phyloP scores from a whole-genome alignment of 1,140 invertebrate species.

The Drosophila ananassae region DNA sequence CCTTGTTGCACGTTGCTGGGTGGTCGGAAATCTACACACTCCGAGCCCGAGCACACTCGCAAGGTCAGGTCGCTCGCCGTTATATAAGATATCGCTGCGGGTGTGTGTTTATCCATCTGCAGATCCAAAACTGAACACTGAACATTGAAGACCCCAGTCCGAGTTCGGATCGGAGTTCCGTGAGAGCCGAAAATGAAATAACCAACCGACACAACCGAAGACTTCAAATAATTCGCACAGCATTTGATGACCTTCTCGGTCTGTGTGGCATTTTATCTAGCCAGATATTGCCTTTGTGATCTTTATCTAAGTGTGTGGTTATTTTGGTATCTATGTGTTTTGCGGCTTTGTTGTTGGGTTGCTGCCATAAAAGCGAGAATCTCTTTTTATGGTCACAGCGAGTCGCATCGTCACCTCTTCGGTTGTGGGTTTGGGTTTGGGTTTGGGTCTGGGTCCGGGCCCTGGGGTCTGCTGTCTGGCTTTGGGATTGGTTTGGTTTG shows the following conservation, averaged over 20 bases:
- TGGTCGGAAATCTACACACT: slow-evolving; percentile 22
- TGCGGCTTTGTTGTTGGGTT: slow-evolving; percentile 55
- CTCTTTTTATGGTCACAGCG: slow-evolving; percentile 79
- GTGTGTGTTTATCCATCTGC: slow-evolving; percentile 35
- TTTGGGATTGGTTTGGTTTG: not conserved
- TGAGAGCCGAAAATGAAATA: slow-evolving; percentile 29
- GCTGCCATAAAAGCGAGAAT: slow-evolving; percentile 78
- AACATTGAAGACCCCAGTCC: slow-evolving; percentile 20
- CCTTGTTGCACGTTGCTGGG: slow-evolving; percentile 45
- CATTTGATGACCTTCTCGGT: slow-evolving; percentile 74
- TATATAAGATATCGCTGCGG: slow-evolving; percentile 43
- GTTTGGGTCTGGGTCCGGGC: slow-evolving; percentile 6
- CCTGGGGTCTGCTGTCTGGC: not conserved
- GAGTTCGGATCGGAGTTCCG: slow-evolving; percentile 28
- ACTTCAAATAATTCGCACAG: slow-evolving; percentile 74
- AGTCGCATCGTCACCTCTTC: slow-evolving; percentile 67
- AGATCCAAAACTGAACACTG: slow-evolving; percentile 4
- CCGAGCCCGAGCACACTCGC: slow-evolving; percentile 5
- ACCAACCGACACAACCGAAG: not conserved
- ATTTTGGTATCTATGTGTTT: slow-evolving; percentile 61
- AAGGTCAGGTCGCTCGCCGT: slow-evolving; percentile 47
- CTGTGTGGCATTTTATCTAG: slow-evolving; percentile 78
- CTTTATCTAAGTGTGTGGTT: slow-evolving; percentile 82
- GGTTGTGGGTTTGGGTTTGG: slow-evolving; percentile 6
- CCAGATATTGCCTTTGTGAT: slow-evolving; percentile 81